Evolutionary conservation across 1,140 invertebrate genomes (phyloP), one percentile per base, ranked within the genome.

Genomic region (Caenorhabditis briggsae): DNA sequence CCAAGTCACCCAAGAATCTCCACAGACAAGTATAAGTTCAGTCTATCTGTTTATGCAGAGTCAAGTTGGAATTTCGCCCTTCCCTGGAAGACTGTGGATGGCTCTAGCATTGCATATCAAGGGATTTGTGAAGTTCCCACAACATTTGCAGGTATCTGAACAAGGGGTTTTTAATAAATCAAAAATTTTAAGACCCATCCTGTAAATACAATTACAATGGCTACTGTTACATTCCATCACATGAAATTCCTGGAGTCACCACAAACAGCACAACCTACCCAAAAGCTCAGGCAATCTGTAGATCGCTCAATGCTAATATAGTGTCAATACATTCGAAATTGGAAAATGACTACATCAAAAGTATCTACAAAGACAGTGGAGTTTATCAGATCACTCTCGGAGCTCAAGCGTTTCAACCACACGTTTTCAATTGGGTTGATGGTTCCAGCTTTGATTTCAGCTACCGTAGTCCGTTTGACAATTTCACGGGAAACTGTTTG

Each of bases 331-430:
- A 70, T n/a, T 70, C 64, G 2, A 70, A 70, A 70, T 41, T 41
- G 16, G 64, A 70, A n/a, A 70, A 46, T 18, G 64, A 70, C 23
- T 70, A 46, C 18, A 48, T 70, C 41, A 70, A 25, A 20, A 20
- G n/a, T 46, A 43, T 70, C 43, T 70, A 70, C 64, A 16, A 5
- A n/a, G n/a, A 20, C 16, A 16, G 41, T 20, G 41, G 64, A 11
- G 25, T 61, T 23, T 8, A 3, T 1, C 59, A 25, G 23, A 25
- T 61, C 20, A 20, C 11, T 11, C 23, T 61, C 1, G 59, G 59
- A 12, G 59, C 59, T 25, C 59, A 61, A 25, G 59, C 56, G 5
- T 58, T 58, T 18, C 14, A n/a, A 8, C 56, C 14, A 58, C 16
- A 58, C 18, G n/a, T 9, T 6, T 61, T 33, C 59, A 14, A 61